Percentiles rank a stretch among this genome's conserved stretches.
Conservation (phyloP, 2,113 vertebrate species). For the Neofelis nebulosa region DNA sequence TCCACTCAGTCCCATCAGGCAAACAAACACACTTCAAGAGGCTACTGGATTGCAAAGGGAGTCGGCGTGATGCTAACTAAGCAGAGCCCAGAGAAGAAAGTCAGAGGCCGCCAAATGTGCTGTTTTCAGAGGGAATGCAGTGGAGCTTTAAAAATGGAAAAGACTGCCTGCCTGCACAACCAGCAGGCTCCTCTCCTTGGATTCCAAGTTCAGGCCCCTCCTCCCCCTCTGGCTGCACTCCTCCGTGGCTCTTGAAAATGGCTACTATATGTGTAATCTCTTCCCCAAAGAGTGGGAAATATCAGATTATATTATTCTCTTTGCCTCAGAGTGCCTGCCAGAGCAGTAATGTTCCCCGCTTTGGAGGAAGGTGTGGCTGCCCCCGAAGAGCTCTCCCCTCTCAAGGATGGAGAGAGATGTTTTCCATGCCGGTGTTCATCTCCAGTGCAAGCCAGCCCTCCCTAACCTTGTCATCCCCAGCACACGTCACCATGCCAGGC, state of each 20-base stretch:
- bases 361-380: neutral
- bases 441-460: fast-evolving
- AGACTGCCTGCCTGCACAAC: neutral
- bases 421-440: fast-evolving
- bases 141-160: neutral
- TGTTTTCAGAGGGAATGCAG: neutral
- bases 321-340: neutral
- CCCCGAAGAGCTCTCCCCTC: neutral
- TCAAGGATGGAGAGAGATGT: neutral
- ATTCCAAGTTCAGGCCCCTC: neutral
- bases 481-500: fast-evolving
- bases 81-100: neutral
- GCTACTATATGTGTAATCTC: neutral
- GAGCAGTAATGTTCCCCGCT: neutral
- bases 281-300: neutral
- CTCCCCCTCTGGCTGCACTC: neutral
- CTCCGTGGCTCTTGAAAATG: constrained; percentile 1
- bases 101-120: neutral
- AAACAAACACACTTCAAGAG: neutral
- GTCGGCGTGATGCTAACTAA: neutral
- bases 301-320: constrained; percentile 19
- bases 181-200: neutral
- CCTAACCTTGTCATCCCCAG: fast-evolving
- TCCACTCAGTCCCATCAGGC: fast-evolving
- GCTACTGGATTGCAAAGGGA: neutral